These are phyloP conservation scores for Temnothorax nylanderi DNA, from an alignment of 1,140 invertebrate species.

Conservation along the genomic window DNA sequence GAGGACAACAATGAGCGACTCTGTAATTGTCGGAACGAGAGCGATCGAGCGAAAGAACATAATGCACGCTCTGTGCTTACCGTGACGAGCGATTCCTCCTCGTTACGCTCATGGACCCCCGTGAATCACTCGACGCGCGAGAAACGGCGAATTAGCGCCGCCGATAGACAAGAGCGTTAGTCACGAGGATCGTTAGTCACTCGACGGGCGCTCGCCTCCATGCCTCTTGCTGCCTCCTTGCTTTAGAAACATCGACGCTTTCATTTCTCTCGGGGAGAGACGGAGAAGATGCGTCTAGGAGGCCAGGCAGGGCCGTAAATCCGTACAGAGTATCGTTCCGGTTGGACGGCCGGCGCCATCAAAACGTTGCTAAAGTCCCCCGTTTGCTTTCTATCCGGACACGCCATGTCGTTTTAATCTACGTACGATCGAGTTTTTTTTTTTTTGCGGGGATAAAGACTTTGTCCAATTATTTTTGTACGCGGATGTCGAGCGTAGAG, in stretches of 20 bases:
- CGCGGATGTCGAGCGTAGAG: not conserved
- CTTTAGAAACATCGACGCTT: slow-evolving; percentile 44
- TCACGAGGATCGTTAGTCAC: slow-evolving; percentile 76
- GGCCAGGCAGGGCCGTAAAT: slow-evolving; percentile 20
- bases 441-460: not conserved
- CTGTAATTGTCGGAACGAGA: slow-evolving; percentile 75
- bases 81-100: slow-evolving; percentile 77
- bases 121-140: slow-evolving; percentile 79
- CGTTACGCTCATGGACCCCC: slow-evolving; percentile 76
- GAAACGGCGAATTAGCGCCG: slow-evolving; percentile 76
- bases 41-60: slow-evolving; percentile 75
- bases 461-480: not conserved
- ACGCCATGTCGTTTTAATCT: not conserved
- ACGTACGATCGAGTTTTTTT: not conserved
- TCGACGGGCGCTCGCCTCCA: slow-evolving; percentile 45
- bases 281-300: slow-evolving; percentile 30
- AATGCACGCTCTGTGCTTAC: slow-evolving; percentile 77
- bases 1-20: slow-evolving; percentile 65
- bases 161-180: slow-evolving; percentile 77
- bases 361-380: not conserved
- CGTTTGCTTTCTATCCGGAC: not conserved
- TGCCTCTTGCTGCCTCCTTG: slow-evolving; percentile 6
- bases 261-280: not conserved
- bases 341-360: slow-evolving; percentile 8
- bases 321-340: slow-evolving; percentile 7